Conservation (phyloP, 2,113 vertebrate genomes). For the Gnathonemus longibarbis region DNA sequence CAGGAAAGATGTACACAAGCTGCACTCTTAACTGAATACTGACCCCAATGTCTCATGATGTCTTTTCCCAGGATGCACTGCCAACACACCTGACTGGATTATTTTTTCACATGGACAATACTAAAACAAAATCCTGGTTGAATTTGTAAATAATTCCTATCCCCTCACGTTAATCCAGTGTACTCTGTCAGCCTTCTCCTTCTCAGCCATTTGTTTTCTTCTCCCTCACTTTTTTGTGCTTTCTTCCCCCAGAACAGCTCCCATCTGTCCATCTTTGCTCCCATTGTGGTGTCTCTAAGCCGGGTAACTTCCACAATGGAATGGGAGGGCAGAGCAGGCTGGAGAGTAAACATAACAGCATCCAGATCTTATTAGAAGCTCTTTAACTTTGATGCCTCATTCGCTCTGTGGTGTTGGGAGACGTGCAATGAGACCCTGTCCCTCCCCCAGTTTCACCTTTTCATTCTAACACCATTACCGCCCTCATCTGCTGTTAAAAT, state of each 20-base stretch:
- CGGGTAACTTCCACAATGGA: conserved; percentile 63
- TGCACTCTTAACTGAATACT: neutral
- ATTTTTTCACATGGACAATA: neutral
- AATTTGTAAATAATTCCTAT: conserved; percentile 23
- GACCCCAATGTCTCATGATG: neutral
- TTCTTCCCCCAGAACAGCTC: conserved; percentile 53
- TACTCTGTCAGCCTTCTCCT: conserved; percentile 19
- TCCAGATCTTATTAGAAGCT: conserved; percentile 72
- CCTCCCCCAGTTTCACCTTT: conserved; percentile 51
- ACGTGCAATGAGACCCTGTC: conserved; percentile 42
- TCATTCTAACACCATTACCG: conserved; percentile 9
- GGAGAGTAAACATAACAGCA: conserved; percentile 69
- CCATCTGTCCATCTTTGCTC: conserved; percentile 68
- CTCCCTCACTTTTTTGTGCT: conserved; percentile 52
- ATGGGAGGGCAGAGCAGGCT: conserved; percentile 55
- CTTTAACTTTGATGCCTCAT: conserved; percentile 67
- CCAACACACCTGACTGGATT: neutral
- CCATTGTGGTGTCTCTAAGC: conserved; percentile 64
- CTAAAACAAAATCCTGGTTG: neutral
- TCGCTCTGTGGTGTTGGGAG: conserved; percentile 49
- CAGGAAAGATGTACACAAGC: neutral
- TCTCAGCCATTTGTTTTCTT: neutral
- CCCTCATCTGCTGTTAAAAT: conserved; percentile 1
- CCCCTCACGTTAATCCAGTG: conserved; percentile 12
- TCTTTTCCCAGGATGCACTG: neutral